Conservation (phyloP, 2,113 vertebrate species). For the Piliocolobus tephrosceles region DNA sequence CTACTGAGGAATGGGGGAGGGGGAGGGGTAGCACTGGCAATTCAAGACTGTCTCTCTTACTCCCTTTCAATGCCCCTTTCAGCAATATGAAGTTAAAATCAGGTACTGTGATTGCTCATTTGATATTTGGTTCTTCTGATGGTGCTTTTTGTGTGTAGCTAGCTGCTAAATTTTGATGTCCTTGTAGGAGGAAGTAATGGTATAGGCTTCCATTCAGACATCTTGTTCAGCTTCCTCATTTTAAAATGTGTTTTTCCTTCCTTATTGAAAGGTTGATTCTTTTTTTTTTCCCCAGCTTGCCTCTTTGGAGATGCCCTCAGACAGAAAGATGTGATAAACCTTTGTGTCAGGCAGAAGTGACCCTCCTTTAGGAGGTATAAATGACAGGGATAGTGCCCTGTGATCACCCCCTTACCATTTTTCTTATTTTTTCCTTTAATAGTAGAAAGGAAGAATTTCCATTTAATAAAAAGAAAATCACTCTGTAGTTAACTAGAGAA, state of each 20-base stretch:
- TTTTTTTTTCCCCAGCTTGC: background rate
- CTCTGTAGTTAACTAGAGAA: constrained; percentile 3
- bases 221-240: background rate
- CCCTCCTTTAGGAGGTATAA: background rate
- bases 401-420: background rate
- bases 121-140: no score
- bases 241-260: background rate
- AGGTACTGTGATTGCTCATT: no score
- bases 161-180: no score
- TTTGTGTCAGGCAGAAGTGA: background rate
- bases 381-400: background rate
- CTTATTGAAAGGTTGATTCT: background rate
- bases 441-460: background rate
- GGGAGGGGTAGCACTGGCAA: no score
- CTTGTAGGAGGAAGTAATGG: no score
- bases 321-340: background rate
- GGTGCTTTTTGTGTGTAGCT: no score
- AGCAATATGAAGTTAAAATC: no score
- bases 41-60: no score
- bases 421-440: background rate
- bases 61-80: no score
- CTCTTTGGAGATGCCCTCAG: background rate
- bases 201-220: no score
- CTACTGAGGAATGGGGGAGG: no score
- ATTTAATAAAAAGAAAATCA: background rate